Base-by-base conservation (phyloP, 2,113 vertebrate species). In the Charadrius vociferus region DNA sequence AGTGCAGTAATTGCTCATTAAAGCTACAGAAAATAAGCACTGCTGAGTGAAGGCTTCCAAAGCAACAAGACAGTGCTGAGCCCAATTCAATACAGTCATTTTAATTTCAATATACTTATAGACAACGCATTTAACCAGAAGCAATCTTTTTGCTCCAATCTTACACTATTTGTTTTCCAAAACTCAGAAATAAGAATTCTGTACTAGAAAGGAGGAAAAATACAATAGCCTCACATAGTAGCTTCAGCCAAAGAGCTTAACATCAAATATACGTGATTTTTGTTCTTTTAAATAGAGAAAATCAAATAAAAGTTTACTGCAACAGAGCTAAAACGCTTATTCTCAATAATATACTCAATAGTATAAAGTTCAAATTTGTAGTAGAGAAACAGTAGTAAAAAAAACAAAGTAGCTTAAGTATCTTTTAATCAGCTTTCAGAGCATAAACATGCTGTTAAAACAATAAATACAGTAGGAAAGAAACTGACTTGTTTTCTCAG, bases 21-120 rank as follows among this genome's bases (percentile, higher is more conserved):
- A 78, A 50, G 93, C 87, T 83, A 95, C 96, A 95, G 82, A 86
- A 96, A 97, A 96, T 52, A 41, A 92, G 56, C 43, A 63, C 23
- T 52, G 47, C 84, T 79, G 36, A 80, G 24, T 41, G 75, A 94
- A 90, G 55, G 22, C 74, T 97, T 97, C 92, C 73, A 91, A 79
- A 90, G 58, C 75, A 86, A 95, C 47, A 63, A 92, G 73, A 41
- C 93, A 90, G 50, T 67, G 84, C 68, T 83, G 82, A 88, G 71
- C 58, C 70, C 7, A 45, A 43, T 84, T 93, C 81, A 92, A 75
- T 36, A 67, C 50, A 85, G 34, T 89, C 77, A 58, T 67, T 93
- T 90, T 85, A 65, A 66, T 94, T 94, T 93, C 73, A 75, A 37
- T 49, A 62, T 41, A 62, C 45, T 74, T 80, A 36, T 1, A 92